Percentiles rank a stretch among this genome's conserved stretches.
Evolutionary conservation across 2,113 vertebrate species (phyloP).

Genomic region (Dasyornis broadbenti): DNA sequence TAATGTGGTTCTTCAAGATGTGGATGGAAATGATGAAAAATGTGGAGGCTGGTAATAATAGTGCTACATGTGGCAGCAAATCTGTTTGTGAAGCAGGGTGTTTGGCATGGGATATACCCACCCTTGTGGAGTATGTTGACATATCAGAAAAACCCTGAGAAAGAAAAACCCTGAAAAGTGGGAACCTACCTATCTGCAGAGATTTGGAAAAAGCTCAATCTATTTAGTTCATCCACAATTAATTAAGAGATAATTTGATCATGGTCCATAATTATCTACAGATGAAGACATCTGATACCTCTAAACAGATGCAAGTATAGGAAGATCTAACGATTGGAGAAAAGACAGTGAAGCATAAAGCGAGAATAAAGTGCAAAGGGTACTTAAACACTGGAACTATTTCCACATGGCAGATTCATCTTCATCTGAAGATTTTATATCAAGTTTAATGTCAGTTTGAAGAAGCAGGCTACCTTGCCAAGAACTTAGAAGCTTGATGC

Average conservation of each 20-base stretch:
- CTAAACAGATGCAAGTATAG: neutral
- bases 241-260: neutral
- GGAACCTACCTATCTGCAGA: neutral
- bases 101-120: neutral
- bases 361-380: neutral
- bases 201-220: neutral
- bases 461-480: neutral
- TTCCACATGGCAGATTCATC: neutral
- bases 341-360: neutral
- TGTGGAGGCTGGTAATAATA: neutral
- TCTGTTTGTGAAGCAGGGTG: neutral
- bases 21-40: neutral
- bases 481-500: neutral
- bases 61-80: fast-evolving
- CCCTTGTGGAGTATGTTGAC: neutral
- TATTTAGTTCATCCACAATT: neutral
- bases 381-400: neutral
- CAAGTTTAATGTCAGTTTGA: neutral
- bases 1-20: neutral
- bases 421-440: slow-evolving; percentile 1
- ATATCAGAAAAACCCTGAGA: neutral
- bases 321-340: neutral
- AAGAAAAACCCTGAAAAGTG: neutral
- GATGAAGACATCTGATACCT: neutral
- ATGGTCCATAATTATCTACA: neutral